A percentile compares a stretch with the other conserved stretches of the same genome.
Evolutionary conservation across 2,113 vertebrate species (phyloP).

Genomic region (Hirundichthys speculiger): DNA sequence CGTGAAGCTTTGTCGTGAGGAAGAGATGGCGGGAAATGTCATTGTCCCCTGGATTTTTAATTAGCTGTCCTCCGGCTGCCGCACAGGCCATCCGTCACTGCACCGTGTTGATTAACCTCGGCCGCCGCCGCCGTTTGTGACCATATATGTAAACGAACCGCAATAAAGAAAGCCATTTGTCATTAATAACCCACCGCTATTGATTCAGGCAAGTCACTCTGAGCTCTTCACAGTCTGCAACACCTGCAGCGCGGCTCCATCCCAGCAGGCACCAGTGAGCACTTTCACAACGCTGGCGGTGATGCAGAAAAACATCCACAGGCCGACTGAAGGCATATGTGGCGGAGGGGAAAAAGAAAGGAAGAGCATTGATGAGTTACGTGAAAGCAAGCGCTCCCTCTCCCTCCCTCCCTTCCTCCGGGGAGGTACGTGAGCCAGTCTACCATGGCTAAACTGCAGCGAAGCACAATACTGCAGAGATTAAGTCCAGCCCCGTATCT

Average conservation of each 20-base stretch:
- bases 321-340: slow-evolving; percentile 24
- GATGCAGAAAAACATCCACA: slow-evolving; percentile 31
- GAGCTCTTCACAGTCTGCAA: not conserved
- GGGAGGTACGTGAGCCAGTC: slow-evolving; percentile 69
- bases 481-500: slow-evolving; percentile 66
- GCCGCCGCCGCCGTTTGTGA: slow-evolving; percentile 15
- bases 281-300: not conserved
- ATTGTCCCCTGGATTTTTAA: slow-evolving; percentile 33
- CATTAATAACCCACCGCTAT: not conserved
- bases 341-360: slow-evolving; percentile 1
- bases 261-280: not conserved
- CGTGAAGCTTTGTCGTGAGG: not conserved
- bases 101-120: slow-evolving; percentile 35
- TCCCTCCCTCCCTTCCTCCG: slow-evolving; percentile 37
- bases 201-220: not conserved
- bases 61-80: slow-evolving; percentile 29
- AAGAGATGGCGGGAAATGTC: not conserved
- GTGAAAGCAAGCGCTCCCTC: slow-evolving; percentile 13
- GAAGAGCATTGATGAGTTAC: slow-evolving; percentile 23
- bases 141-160: not conserved
- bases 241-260: slow-evolving; percentile 11
- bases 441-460: slow-evolving; percentile 76
- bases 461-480: slow-evolving; percentile 75
- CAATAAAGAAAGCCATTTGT: not conserved
- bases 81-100: slow-evolving; percentile 21